phyloP scores from a whole-genome alignment of 1,140 invertebrate species.

The Scaptomyza hsui region DNA sequence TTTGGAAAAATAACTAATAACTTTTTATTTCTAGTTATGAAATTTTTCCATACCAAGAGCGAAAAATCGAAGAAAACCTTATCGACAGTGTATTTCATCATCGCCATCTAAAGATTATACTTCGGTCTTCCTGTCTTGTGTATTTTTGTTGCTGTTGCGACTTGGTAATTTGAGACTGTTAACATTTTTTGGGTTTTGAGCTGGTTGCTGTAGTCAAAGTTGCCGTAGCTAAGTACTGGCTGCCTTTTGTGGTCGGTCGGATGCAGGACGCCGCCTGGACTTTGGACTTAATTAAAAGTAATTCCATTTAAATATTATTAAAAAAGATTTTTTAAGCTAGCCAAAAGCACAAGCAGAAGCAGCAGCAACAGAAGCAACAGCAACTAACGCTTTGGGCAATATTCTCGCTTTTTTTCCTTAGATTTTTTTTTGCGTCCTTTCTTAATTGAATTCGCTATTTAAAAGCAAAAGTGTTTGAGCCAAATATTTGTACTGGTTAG shows the following conservation, averaged over 20 bases:
- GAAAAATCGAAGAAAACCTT: not conserved
- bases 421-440: conserved; percentile 3
- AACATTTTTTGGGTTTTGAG: conserved; percentile 60
- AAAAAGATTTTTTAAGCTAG: conserved; percentile 50
- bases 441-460: conserved; percentile 45
- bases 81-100: not conserved
- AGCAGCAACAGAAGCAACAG: not conserved
- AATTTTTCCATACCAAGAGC: too few species aligned
- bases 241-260: conserved; percentile 57
- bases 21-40: too few species aligned
- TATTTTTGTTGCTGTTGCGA: conserved; percentile 25
- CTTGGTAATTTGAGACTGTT: conserved; percentile 79
- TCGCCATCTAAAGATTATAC: not conserved
- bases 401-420: conserved; percentile 39
- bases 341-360: conserved; percentile 15
- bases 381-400: conserved; percentile 54
- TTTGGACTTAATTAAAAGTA: conserved; percentile 78
- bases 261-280: too few species aligned
- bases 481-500: conserved; percentile 31
- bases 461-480: conserved; percentile 43
- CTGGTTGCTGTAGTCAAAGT: conserved; percentile 24
- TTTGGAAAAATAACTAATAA: too few species aligned
- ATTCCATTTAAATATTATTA: conserved; percentile 78
- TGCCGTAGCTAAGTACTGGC: conserved; percentile 23
- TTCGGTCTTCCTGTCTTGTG: conserved; percentile 15